Evolutionary conservation across 64 coral and sea anemone genomes (phyloP).

Genomic region (Astreopora myriophthalma): DNA sequence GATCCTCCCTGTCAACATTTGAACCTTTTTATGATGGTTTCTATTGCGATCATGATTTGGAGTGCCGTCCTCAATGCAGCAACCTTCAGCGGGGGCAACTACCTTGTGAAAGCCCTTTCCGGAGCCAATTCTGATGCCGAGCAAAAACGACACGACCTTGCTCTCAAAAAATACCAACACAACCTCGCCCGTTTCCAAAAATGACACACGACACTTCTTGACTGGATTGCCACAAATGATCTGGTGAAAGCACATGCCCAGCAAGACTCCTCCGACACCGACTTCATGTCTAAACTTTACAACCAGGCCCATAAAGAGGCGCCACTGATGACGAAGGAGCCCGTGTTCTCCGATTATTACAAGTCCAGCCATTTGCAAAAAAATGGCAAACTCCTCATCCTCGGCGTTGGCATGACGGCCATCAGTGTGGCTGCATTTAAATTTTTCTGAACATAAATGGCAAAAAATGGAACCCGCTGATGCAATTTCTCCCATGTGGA

Average conservation of each 20-base stretch:
- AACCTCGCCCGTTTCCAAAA: neutral
- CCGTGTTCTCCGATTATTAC: conserved; percentile 33
- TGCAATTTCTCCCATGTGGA: too few relatives aligned
- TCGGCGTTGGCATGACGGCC: too few relatives aligned
- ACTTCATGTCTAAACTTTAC: conserved; percentile 48
- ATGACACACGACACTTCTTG: conserved; percentile 11
- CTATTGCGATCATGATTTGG: conserved; percentile 35
- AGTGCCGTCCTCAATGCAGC: conserved; percentile 42
- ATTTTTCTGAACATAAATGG: too few relatives aligned
- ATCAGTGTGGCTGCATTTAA: too few relatives aligned
- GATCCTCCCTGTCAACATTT: neutral
- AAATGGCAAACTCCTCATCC: too few relatives aligned
- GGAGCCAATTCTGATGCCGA: neutral
- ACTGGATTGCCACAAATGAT: conserved; percentile 16
- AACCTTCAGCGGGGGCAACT: conserved; percentile 28
- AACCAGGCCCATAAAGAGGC: conserved; percentile 15
- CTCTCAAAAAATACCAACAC: conserved; percentile 48
- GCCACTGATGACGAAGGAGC: neutral
- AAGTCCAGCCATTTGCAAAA: conserved; percentile 30
- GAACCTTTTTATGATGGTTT: conserved; percentile 2
- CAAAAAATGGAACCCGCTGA: too few relatives aligned
- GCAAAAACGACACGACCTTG: conserved; percentile 24
- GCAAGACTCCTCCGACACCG: neutral
- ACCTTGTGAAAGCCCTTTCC: conserved; percentile 8
- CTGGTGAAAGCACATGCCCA: neutral